phyloP scores from a whole-genome alignment of 2,888 invertebrate genomes.

The Tenthredo scrophulariae region DNA sequence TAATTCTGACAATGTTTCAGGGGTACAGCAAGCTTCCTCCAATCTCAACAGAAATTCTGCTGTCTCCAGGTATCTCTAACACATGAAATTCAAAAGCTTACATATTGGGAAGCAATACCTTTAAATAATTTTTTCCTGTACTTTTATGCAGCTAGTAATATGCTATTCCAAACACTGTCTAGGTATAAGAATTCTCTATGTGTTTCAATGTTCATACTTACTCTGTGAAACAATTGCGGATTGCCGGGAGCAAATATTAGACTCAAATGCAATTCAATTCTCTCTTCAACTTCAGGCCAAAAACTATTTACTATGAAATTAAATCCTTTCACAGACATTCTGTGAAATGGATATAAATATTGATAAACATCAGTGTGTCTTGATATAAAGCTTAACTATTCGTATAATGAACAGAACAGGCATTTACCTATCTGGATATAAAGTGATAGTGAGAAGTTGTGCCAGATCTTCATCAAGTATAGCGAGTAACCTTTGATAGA shows the following conservation, averaged over 20 bases:
- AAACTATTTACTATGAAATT: slow-evolving; percentile 92
- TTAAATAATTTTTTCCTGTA: neutral
- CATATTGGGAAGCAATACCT: neutral
- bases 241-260: slow-evolving; percentile 96
- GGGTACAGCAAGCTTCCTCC: slow-evolving; percentile 83
- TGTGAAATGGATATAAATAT: slow-evolving; percentile 58
- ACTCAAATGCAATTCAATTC: slow-evolving; percentile 88
- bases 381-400: slow-evolving; percentile 57
- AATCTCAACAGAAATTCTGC: slow-evolving; percentile 87
- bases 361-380: slow-evolving; percentile 68
- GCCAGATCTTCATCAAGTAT: slow-evolving; percentile 87
- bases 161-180: neutral
- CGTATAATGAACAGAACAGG: slow-evolving; percentile 74
- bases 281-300: slow-evolving; percentile 92
- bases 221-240: slow-evolving; percentile 90
- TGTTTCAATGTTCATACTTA: slow-evolving; percentile 64
- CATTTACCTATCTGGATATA: slow-evolving; percentile 71
- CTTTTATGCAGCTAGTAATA: neutral
- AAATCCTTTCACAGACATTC: slow-evolving; percentile 81
- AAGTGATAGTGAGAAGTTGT: slow-evolving; percentile 74
- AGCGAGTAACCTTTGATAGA: slow-evolving; percentile 86
- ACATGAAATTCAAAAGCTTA: slow-evolving; percentile 1
- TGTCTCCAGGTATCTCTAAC: slow-evolving; percentile 87
- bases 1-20: slow-evolving; percentile 82
- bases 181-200: neutral